Percentiles rank a stretch among this genome's conserved stretches.
Evolutionary conservation across 1,140 invertebrate genomes (phyloP).

Genomic region (Grapholita molesta): DNA sequence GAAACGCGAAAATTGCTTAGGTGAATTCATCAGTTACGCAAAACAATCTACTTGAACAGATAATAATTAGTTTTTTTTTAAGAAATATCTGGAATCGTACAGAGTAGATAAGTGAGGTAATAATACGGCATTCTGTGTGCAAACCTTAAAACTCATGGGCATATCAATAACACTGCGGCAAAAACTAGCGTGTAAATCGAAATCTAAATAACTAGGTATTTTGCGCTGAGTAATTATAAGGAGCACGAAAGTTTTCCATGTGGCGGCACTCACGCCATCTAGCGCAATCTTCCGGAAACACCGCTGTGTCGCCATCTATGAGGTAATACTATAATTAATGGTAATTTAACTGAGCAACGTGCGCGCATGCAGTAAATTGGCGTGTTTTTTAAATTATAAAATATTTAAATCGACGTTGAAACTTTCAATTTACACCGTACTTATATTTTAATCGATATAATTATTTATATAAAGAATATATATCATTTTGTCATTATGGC

Average conservation of each 20-base stretch:
- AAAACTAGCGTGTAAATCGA: neutral
- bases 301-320: constrained; percentile 10
- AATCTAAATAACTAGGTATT: constrained; percentile 10
- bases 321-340: neutral
- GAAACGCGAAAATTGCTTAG: too few species aligned
- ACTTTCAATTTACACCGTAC: too few species aligned
- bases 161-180: neutral
- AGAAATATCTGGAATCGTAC: too few species aligned
- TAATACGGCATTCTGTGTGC: too few species aligned
- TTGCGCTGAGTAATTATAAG: constrained; percentile 13
- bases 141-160: neutral
- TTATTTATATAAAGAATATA: too few species aligned
- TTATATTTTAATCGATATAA: too few species aligned
- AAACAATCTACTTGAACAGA: too few species aligned
- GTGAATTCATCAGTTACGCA: too few species aligned
- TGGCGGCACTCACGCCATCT: constrained; percentile 51
- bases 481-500: too few species aligned
- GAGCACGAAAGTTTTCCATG: constrained; percentile 40
- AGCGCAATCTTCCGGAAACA: constrained; percentile 26
- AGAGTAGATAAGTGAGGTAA: too few species aligned
- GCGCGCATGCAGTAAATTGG: neutral
- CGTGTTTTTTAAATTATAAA: neutral
- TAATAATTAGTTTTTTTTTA: too few species aligned
- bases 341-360: neutral
- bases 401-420: too few species aligned